Evolutionary conservation across 2,888 invertebrate genomes (phyloP), one percentile per base, ranked within the genome.

Genomic region (Nemurella pictetii): DNA sequence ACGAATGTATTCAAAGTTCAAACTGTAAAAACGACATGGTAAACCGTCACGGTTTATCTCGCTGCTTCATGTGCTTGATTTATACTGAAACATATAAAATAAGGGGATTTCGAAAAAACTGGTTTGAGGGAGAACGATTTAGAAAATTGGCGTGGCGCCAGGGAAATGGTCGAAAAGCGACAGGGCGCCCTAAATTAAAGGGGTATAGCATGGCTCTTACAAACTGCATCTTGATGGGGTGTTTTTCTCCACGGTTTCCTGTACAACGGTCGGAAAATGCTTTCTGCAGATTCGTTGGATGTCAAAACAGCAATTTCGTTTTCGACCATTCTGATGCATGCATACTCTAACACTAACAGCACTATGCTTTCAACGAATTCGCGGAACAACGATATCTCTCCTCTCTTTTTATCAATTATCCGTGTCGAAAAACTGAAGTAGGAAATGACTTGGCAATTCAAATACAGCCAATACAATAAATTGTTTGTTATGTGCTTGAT

Each of bases 81-180:
- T 85, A 85, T 85, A 85, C 80, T 75, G 74, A 85, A 74, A 82
- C 82, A 82, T 82, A 82, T 55, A 82, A 82, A 82, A 82, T 82
- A 82, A 36, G 55, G 55, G 82, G 82, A 82, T 55, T 82, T 82
- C n/a, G 72, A 82, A 82, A 80, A 72, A 72, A 82, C 27, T 82
- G 26, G 82, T 55, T 27, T 82, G 55, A 82, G 84, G 75, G 28
- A 78, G 83, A 83, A 85, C 85, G 85, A 85, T 85, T 85, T 85
- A 85, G 77, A 74, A 85, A 85, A 82, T 83, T 85, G 85, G 85
- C 83, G 35, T 73, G 82, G 77, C 75, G 82, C 85, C 85, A 85
- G 26, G 83, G 36, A 85, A 83, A 85, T 83, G 85, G 85, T 77
- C 82, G 85, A 82, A 85, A 85, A 85, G 77, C 36, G 85, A 85